phyloP scores from a whole-genome alignment of 23 tunicate genomes.

The Styela clava region DNA sequence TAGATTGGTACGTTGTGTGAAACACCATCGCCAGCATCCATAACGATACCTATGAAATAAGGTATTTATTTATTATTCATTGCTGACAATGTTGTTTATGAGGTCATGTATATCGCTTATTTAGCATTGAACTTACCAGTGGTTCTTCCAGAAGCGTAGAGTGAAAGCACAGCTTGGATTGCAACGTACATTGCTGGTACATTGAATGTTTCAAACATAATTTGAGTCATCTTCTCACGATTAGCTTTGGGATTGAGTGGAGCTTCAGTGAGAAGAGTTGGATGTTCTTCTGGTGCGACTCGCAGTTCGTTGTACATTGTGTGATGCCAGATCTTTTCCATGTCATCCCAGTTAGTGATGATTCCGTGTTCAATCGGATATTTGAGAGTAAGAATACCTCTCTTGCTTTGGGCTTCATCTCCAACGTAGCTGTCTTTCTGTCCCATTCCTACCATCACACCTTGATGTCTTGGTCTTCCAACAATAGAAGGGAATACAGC shows the following conservation, averaged over 20 bases:
- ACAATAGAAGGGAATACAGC: not conserved
- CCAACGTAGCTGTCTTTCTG: constrained; percentile 99
- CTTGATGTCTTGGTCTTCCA: constrained; percentile 37
- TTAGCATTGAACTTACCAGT: constrained; percentile 25
- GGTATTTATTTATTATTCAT: no score
- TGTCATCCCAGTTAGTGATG: not conserved
- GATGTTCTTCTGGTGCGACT: constrained; percentile 98
- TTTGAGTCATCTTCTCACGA: constrained; percentile 36
- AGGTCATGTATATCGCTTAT: no score
- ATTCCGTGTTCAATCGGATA: not conserved
- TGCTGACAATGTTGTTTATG: no score
- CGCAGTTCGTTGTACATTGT: not conserved
- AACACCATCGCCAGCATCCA: constrained; percentile 96
- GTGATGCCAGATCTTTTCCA: not conserved
- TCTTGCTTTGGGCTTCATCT: constrained; percentile 97
- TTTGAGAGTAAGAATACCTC: constrained; percentile 56
- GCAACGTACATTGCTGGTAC: not conserved
- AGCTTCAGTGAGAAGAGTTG: constrained; percentile 92
- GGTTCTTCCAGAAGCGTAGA: constrained; percentile 72
- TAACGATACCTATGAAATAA: constrained; percentile 41
- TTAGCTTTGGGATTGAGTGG: constrained; percentile 87
- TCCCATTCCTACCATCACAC: constrained; percentile 99
- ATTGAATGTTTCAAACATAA: constrained; percentile 6
- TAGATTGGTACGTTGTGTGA: constrained; percentile 94
- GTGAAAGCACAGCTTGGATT: not conserved